phyloP scores from a whole-genome alignment of 2,113 vertebrate species.

The Dromaius novaehollandiae region DNA sequence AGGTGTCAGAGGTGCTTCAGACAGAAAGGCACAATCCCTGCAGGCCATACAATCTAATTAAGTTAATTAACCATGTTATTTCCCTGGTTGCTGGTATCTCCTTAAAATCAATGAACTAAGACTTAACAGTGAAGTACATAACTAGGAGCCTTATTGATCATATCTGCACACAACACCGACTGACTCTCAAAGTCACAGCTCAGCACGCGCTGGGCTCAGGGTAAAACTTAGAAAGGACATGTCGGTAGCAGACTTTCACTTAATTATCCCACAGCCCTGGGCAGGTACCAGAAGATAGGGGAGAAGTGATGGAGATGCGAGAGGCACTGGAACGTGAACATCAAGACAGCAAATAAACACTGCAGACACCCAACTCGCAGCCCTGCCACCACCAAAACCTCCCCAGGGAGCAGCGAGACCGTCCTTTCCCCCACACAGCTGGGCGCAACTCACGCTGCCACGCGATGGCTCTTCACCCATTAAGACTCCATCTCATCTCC shows the following conservation, averaged over 20 bases:
- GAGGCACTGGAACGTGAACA: neutral
- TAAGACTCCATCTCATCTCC: neutral
- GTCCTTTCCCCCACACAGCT: neutral
- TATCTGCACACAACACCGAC: neutral
- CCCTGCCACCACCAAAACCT: no score
- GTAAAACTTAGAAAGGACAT: neutral
- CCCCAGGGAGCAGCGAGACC: neutral
- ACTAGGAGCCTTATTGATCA: slow-evolving; percentile 50
- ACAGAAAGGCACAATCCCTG: slow-evolving; percentile 7
- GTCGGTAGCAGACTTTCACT: neutral
- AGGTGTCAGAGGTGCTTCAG: neutral
- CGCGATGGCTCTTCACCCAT: neutral
- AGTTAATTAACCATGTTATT: slow-evolving; percentile 64
- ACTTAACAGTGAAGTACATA: slow-evolving; percentile 30
- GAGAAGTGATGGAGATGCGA: neutral
- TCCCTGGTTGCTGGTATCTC: slow-evolving; percentile 31
- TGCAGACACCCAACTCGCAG: neutral
- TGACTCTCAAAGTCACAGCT: neutral
- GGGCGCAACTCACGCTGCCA: neutral
- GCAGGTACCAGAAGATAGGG: neutral
- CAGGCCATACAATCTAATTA: slow-evolving; percentile 33
- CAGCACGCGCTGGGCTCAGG: neutral
- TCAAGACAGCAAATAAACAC: neutral
- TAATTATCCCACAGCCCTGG: neutral
- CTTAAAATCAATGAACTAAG: slow-evolving; percentile 43